phyloP scores from a whole-genome alignment of 2,888 invertebrate species.

The Ectobius pallidus region DNA sequence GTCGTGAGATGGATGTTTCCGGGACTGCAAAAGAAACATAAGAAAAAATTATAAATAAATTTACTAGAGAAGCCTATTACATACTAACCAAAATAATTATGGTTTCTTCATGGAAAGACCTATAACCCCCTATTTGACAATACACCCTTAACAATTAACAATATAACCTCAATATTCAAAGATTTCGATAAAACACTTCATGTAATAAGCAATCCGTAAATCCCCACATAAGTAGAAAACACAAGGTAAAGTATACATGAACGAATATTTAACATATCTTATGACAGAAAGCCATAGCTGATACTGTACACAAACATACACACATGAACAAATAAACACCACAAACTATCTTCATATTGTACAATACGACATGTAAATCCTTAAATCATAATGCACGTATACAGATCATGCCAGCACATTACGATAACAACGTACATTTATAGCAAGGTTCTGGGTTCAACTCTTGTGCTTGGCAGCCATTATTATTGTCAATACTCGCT shows the following conservation, averaged over 20 bases:
- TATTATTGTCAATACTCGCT: slow-evolving; percentile 30
- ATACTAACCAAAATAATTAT: neutral
- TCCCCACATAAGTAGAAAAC: no score
- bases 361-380: neutral
- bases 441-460: slow-evolving; percentile 44
- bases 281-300: neutral
- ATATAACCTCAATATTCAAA: no score
- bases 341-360: neutral
- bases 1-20: slow-evolving; percentile 36
- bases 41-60: slow-evolving; percentile 20
- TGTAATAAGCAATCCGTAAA: no score
- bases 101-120: no score
- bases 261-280: no score
- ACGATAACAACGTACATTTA: neutral
- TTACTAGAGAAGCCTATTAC: no score
- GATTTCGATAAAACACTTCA: no score
- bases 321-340: neutral
- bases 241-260: no score
- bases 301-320: neutral
- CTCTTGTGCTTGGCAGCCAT: slow-evolving; percentile 44
- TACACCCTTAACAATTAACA: no score
- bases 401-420: neutral
- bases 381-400: slow-evolving; percentile 9
- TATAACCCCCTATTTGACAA: no score
- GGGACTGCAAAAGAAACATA: slow-evolving; percentile 33